A percentile compares a stretch with the other conserved stretches of the same genome.
These are phyloP conservation scores for Castor canadensis DNA, from an alignment of 2,113 vertebrate species.

Conservation along the genomic window DNA sequence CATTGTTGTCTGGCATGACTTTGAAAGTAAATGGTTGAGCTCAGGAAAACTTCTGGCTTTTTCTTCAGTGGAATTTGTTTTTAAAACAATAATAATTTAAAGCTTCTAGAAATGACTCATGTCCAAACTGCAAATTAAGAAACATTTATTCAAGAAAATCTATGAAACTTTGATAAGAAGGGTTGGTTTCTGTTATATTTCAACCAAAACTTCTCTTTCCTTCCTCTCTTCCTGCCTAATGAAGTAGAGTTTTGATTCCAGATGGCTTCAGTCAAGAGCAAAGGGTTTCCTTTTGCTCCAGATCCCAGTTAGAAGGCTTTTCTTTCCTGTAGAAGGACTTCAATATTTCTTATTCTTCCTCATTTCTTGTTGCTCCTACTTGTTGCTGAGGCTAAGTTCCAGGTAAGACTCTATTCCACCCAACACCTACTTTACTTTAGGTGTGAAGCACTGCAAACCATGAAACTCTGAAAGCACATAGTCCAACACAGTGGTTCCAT, in stretches of 20 bases:
- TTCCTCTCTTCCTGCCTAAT: background rate
- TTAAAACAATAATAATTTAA: background rate
- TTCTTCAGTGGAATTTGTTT: background rate
- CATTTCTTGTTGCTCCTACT: background rate
- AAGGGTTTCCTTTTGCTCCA: no score
- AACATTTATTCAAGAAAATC: background rate
- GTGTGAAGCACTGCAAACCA: no score
- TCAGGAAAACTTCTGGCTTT: background rate
- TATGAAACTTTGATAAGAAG: background rate
- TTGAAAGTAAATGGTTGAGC: no score
- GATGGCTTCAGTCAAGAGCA: background rate
- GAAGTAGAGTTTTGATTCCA: no score
- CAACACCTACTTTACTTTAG: background rate
- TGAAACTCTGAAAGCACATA: background rate
- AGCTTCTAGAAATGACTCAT: background rate
- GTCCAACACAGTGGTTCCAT: background rate
- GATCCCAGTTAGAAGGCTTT: background rate
- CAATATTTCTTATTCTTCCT: background rate
- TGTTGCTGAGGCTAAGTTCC: background rate
- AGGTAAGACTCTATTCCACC: background rate
- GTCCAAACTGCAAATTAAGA: background rate
- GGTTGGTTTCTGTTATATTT: background rate
- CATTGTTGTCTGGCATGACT: background rate
- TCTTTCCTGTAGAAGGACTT: no score
- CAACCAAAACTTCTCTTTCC: no score